Percentiles rank a stretch among this genome's conserved stretches.
Conservation (phyloP, 2,797 vertebrate species). For the Eurystomus glaucurus region DNA sequence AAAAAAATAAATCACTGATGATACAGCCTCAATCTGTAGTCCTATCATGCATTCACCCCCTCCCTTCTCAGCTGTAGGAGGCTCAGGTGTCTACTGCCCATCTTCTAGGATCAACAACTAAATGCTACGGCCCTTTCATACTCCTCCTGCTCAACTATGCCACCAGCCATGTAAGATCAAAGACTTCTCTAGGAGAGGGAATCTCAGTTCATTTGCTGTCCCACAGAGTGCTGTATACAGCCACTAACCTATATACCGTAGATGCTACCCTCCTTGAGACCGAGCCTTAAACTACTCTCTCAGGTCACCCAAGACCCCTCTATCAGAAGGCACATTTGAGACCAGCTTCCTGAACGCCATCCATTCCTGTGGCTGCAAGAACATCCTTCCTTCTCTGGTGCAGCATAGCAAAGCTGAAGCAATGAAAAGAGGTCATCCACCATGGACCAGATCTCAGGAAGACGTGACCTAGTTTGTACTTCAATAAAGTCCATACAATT, state of each 20-base stretch:
- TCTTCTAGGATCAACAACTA: background rate
- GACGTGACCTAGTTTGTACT: background rate
- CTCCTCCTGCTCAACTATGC: background rate
- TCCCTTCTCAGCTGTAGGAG: background rate
- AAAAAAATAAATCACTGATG: background rate
- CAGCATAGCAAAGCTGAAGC: background rate
- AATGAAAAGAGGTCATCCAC: slow-evolving; percentile 2
- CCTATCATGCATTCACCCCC: background rate
- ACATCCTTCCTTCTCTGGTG: background rate
- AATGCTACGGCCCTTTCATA: background rate
- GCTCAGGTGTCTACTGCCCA: background rate
- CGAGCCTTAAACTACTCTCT: background rate
- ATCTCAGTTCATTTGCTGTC: background rate
- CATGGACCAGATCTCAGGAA: background rate
- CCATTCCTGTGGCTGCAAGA: background rate
- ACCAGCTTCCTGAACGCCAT: background rate
- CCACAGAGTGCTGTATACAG: background rate
- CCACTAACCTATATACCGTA: background rate
- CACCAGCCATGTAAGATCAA: background rate
- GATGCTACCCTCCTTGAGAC: background rate
- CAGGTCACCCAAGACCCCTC: accelerated
- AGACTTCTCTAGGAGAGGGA: background rate
- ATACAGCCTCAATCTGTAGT: background rate
- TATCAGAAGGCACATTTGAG: background rate
- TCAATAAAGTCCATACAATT: slow-evolving; percentile 20